Conservation (phyloP, 2,888 invertebrate species). For the Ceraclea dissimilis region DNA sequence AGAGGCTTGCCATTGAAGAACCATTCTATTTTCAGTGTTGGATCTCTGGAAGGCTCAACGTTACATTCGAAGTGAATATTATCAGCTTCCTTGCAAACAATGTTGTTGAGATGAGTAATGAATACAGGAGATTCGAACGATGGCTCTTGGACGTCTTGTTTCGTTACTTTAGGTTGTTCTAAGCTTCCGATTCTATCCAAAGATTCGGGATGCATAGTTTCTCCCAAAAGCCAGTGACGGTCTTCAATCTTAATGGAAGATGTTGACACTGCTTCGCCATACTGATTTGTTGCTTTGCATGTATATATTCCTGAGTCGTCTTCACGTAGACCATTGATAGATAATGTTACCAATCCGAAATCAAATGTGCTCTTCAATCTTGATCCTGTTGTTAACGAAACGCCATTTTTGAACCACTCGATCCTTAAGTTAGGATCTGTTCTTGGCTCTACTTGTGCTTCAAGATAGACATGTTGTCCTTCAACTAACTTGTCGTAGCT, state of each 20-base stretch:
- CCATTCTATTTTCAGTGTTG: slow-evolving; percentile 89
- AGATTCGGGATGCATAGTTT: slow-evolving; percentile 83
- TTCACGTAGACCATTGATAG: slow-evolving; percentile 76
- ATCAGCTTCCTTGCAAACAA: slow-evolving; percentile 81
- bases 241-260: slow-evolving; percentile 84
- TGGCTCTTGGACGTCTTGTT: slow-evolving; percentile 65
- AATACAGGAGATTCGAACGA: slow-evolving; percentile 81
- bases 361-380: slow-evolving; percentile 91
- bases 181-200: slow-evolving; percentile 77
- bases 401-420: slow-evolving; percentile 92
- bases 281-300: slow-evolving; percentile 86
- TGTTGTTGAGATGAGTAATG: slow-evolving; percentile 84
- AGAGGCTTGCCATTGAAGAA: slow-evolving; percentile 88
- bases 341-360: slow-evolving; percentile 90
- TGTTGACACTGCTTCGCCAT: slow-evolving; percentile 92
- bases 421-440: slow-evolving; percentile 81
- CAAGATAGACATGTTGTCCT: slow-evolving; percentile 78
- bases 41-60: slow-evolving; percentile 87
- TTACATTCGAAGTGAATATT: slow-evolving; percentile 86
- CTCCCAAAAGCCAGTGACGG: slow-evolving; percentile 79
- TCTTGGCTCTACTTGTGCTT: slow-evolving; percentile 86
- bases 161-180: slow-evolving; percentile 67
- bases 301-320: slow-evolving; percentile 95
- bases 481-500: slow-evolving; percentile 77
- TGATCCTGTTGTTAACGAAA: slow-evolving; percentile 77